Evolutionary conservation across 2,888 invertebrate species (phyloP), one percentile per base, ranked within the genome.

Genomic region (Crocallis elinguaria): DNA sequence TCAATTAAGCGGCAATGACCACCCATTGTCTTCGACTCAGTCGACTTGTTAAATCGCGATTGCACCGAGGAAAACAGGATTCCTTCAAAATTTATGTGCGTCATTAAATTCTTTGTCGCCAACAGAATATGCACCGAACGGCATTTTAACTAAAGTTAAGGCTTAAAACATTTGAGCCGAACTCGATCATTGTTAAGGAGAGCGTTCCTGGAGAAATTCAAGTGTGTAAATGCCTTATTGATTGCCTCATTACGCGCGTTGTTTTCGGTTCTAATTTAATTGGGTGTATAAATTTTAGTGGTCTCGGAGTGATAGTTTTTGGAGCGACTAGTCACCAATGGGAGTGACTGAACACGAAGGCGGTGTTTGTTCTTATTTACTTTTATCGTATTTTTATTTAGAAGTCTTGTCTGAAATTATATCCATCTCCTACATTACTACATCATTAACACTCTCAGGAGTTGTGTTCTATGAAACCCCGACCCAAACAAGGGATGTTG

Each of bases 131-230:
- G 69, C 71, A 68, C 69, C 42, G 65, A 55, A 49, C 53, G 77
- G 83, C 67, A 86, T 88, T 84, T 88, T 84, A 84, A 84, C 74
- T 86, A 83, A 86, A 86, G 77, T 79, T 82, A 80, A 83, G 79
- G 23, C 27, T 9, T 21, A 12, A 46, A 23, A 11, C 1, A 32
- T 82, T 75, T 77, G 71, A 69, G 73, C 71, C 71, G 79, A 79
- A 71, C n/a, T 69, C 62, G 71, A 69, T 72, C 70, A 73, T 81
- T 83, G 79, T 79, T 68, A 67, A 67, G 58, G 64, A 76, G 78
- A 80, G 73, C 69, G 65, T 57, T 62, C 62, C 62, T 59, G 62
- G 64, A 63, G 37, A 42, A 33, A 21, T 56, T 70, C 67, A 67
- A 60, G 66, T 61, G 60, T 71, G 39, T 51, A 74, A 71, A 71